phyloP scores from a whole-genome alignment of 2,113 vertebrate genomes.

The Condylura cristata region DNA sequence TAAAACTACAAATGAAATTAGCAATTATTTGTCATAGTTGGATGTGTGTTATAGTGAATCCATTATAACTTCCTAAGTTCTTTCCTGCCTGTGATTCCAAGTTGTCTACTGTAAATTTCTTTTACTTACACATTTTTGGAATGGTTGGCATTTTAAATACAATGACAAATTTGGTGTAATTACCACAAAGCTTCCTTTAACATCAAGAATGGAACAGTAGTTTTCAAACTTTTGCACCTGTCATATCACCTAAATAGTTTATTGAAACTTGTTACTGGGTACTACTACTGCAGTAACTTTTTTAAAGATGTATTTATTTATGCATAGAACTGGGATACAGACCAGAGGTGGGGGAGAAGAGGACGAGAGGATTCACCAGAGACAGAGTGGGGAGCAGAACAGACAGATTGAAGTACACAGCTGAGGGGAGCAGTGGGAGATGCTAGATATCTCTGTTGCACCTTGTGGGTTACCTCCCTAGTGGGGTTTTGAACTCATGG shows the following conservation, averaged over 20 bases:
- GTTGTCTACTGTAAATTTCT: neutral
- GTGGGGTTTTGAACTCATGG: too few species aligned
- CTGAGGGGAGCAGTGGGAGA: too few species aligned
- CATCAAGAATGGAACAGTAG: neutral
- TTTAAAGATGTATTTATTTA: too few species aligned
- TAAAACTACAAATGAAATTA: neutral
- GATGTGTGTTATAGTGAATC: neutral
- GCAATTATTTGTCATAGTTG: neutral
- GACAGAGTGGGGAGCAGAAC: too few species aligned
- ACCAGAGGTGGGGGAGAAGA: too few species aligned
- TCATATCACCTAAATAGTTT: neutral
- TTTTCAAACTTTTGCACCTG: neutral
- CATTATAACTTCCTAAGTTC: neutral
- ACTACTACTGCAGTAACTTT: rapidly evolving
- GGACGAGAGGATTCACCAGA: too few species aligned
- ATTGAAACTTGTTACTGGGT: neutral
- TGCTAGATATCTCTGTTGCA: too few species aligned
- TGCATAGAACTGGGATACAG: too few species aligned
- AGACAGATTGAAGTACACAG: too few species aligned
- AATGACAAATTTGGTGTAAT: neutral
- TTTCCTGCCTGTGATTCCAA: neutral
- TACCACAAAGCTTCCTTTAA: neutral
- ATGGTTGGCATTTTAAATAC: neutral
- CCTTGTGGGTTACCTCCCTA: too few species aligned
- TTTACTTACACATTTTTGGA: neutral